These are phyloP conservation scores for Empidonax traillii DNA, from an alignment of 2,113 vertebrate species.

Conservation along the genomic window DNA sequence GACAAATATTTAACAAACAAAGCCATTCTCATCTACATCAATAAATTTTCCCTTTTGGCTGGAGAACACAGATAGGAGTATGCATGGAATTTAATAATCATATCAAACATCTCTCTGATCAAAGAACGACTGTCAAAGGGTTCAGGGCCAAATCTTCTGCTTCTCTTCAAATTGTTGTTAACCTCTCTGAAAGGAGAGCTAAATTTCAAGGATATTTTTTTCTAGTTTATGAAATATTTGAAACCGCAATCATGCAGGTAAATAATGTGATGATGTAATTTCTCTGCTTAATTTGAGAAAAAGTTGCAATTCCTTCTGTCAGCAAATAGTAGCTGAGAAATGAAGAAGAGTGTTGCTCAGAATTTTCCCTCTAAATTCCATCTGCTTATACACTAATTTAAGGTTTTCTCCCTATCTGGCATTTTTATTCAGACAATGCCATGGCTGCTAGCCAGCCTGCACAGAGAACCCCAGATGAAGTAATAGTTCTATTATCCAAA, in stretches of 20 bases:
- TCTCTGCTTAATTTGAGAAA: background rate
- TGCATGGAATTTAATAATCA: background rate
- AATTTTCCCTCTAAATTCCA: background rate
- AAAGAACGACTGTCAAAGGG: background rate
- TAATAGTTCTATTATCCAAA: slow-evolving; percentile 42
- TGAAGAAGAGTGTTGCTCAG: background rate
- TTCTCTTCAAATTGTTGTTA: background rate
- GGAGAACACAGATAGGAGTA: background rate
- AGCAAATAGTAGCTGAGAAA: background rate
- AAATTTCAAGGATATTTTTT: background rate
- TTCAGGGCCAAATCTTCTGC: background rate
- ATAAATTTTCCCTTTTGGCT: background rate
- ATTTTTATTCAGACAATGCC: slow-evolving; percentile 31
- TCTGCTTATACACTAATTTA: background rate
- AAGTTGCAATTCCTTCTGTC: background rate
- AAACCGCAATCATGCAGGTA: background rate
- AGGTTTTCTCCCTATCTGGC: background rate
- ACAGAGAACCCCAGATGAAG: slow-evolving; percentile 3
- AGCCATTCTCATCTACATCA: background rate
- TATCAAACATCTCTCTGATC: background rate
- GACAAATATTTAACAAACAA: background rate
- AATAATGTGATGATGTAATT: background rate
- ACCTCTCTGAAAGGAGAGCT: background rate
- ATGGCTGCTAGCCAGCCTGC: slow-evolving; percentile 12
- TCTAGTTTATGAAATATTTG: background rate